Percentiles rank a stretch among this genome's conserved stretches.
Evolutionary conservation across 1,140 invertebrate species (phyloP).

Genomic region (Drosophila nikananu): DNA sequence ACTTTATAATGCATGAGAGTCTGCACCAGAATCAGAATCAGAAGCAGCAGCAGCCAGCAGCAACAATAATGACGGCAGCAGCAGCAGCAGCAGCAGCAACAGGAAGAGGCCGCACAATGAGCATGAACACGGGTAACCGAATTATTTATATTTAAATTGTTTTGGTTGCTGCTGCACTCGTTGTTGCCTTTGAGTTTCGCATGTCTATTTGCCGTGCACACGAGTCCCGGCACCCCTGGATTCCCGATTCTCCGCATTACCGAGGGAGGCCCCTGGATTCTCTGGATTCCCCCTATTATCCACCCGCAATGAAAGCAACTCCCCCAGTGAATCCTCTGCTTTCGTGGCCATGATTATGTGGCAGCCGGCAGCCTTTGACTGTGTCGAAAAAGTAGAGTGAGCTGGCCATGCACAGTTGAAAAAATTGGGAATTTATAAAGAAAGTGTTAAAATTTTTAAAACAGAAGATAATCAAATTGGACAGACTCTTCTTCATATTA

Average conservation of each 20-base stretch:
- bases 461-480: neutral
- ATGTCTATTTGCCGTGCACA: constrained; percentile 58
- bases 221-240: constrained; percentile 12
- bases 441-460: no score
- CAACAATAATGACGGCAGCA: constrained; percentile 47
- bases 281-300: neutral
- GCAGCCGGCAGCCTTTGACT: constrained; percentile 70
- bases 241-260: neutral
- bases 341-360: constrained; percentile 75
- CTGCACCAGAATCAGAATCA: constrained; percentile 30
- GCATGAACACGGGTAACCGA: constrained; percentile 80
- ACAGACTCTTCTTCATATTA: neutral
- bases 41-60: constrained; percentile 4
- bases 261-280: neutral
- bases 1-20: constrained; percentile 82
- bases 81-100: constrained; percentile 31
- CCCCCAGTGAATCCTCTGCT: constrained; percentile 24
- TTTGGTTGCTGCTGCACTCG: constrained; percentile 61
- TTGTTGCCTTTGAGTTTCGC: constrained; percentile 62
- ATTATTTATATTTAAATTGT: constrained; percentile 84
- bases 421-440: neutral
- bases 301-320: neutral
- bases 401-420: neutral
- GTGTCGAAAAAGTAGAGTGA: constrained; percentile 9
- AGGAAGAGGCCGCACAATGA: constrained; percentile 72